Base-by-base conservation (phyloP, 2,888 invertebrate species). In the Abrostola triplasia region DNA sequence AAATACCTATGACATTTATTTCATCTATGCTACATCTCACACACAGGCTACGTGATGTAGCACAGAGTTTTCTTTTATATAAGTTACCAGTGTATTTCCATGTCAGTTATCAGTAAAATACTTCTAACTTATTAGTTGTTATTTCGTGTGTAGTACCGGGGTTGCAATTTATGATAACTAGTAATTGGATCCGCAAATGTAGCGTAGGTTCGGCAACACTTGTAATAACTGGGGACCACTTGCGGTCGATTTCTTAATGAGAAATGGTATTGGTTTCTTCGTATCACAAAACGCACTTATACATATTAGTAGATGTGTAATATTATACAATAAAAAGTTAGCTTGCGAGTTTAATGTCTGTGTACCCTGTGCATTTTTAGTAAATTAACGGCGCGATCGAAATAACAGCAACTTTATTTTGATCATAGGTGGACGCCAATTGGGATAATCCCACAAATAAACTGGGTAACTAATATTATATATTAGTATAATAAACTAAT, bases 211-310 rank as follows among this genome's bases (percentile, higher is more conserved):
- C 57, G 52, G 57, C 40, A 76, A 64, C 59, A 61, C 54, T 56
- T 48, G 68, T 64, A 63, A 64, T 52, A 72, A 67, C 52, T 56
- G 44, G 48, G 59, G 54, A 64, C 53, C 47, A 49, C 36, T 64
- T 73, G 76, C 51, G 76, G 73, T 77, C 59, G 48, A 60, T 67
- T 65, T 58, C 68, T 54, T 68, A 71, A 68, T 60, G 53, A 61
- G 60, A 65, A 65, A 65, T 64, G 13, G 63, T 70, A 12, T 76
- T 57, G 47, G 52, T 66, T 73, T 64, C 63, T 44, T 59, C 35
- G 40, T 68, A 50, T 64, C 24, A 42, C 52, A 40, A 64, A 61
- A 54, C 62, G 4, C 24, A 24, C 24, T 4, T 47, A 36, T 41
- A 54, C n/a, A 7, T 38, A 53, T 38, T 48, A 2, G 9, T 40